Conservation (phyloP, 2,113 vertebrate genomes). For the Fulica atra region DNA sequence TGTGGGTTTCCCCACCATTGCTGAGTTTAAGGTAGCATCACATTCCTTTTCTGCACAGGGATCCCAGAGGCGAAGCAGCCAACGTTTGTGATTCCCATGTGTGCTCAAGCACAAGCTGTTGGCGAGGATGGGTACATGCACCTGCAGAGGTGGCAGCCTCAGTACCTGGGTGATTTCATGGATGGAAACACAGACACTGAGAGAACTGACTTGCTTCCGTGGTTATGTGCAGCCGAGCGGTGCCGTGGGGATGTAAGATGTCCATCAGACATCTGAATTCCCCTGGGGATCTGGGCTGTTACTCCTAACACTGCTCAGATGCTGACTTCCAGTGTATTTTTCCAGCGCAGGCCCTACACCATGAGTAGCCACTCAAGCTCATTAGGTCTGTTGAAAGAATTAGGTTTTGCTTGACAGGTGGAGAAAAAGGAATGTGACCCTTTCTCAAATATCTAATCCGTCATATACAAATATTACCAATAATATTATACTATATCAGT, state of each 20-base stretch:
- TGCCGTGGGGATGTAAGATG: not conserved
- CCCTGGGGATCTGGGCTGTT: not conserved
- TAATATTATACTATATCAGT: not conserved
- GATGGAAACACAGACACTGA: not conserved
- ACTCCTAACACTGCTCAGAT: not conserved
- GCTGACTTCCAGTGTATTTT: not conserved
- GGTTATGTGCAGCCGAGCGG: not conserved
- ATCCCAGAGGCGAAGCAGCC: not conserved
- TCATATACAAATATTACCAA: not conserved
- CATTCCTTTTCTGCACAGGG: not conserved
- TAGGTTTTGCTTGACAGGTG: not conserved
- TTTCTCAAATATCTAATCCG: not conserved
- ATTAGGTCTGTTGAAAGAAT: not conserved
- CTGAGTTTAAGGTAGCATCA: not conserved
- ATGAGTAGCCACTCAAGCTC: not conserved
- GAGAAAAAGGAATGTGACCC: not conserved
- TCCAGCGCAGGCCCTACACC: not conserved
- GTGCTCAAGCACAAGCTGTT: not conserved
- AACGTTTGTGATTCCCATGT: not conserved
- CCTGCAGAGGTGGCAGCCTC: accelerated
- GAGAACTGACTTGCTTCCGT: not conserved
- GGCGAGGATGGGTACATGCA: not conserved
- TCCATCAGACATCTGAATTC: not conserved
- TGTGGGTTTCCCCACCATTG: not conserved
- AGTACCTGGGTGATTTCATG: not conserved